phyloP scores from a whole-genome alignment of 2,797 vertebrate genomes.

The Notoglanidium macrostoma region DNA sequence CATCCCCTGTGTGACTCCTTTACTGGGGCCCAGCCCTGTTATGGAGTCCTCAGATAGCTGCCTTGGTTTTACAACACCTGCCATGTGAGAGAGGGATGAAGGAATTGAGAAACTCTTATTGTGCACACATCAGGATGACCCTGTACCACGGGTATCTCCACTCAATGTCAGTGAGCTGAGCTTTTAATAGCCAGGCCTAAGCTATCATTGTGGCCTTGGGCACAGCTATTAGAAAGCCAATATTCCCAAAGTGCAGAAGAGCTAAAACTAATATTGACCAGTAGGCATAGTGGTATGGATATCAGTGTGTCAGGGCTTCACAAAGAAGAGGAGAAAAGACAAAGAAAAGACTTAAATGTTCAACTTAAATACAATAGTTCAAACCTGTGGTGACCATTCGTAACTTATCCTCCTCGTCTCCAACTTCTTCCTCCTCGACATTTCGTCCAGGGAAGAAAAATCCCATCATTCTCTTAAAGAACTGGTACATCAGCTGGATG shows the following conservation, averaged over 20 bases:
- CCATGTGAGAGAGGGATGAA: background rate
- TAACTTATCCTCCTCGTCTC: conserved; percentile 97
- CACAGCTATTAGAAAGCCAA: conserved; percentile 57
- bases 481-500: conserved; percentile 98
- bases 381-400: conserved; percentile 95
- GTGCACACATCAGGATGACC: conserved; percentile 43
- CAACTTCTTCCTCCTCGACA: conserved; percentile 94
- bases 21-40: conserved; percentile 85
- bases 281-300: conserved; percentile 36
- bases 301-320: conserved; percentile 38
- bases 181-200: conserved; percentile 63
- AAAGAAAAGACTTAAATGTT: conserved; percentile 6
- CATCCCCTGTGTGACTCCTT: conserved; percentile 89
- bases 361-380: background rate
- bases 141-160: conserved; percentile 25
- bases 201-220: conserved; percentile 58
- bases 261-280: conserved; percentile 58
- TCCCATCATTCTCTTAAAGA: conserved; percentile 99
- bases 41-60: conserved; percentile 89
- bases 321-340: conserved; percentile 2
- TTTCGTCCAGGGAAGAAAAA: conserved; percentile 98
- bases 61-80: conserved; percentile 84
- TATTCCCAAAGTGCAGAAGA: conserved; percentile 42
- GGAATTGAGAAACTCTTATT: conserved; percentile 52
- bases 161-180: conserved; percentile 59